Evolutionary conservation across 2,797 vertebrate genomes (phyloP).

Genomic region (Anabacerthia variegaticeps): DNA sequence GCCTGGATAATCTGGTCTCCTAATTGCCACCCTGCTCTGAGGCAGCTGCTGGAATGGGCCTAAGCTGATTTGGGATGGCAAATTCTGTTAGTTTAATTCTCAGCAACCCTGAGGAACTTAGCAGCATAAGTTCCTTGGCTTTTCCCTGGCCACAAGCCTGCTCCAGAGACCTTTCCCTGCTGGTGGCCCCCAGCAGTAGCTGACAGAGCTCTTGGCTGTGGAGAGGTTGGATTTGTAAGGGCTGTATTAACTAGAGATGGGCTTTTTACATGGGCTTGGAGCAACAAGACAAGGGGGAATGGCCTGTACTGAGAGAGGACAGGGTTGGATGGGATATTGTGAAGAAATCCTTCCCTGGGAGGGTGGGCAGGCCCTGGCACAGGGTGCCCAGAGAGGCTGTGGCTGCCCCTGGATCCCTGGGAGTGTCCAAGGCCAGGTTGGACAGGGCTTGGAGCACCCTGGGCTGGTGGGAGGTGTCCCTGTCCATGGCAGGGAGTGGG

Average conservation of each 20-base stretch:
- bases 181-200: not conserved
- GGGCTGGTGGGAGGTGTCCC: not conserved
- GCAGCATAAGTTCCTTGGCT: not conserved
- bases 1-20: conserved; percentile 20
- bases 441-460: not conserved
- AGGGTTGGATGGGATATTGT: not conserved
- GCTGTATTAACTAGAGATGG: not conserved
- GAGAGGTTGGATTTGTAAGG: not conserved
- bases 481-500: not conserved
- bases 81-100: conserved; percentile 64
- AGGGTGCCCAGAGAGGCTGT: not conserved
- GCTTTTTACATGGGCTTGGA: not conserved
- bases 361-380: not conserved
- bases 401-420: not conserved
- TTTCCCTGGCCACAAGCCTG: not conserved
- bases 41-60: conserved; percentile 45
- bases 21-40: conserved; percentile 47
- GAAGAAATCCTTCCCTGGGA: not conserved
- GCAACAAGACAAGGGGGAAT: not conserved
- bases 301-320: not conserved
- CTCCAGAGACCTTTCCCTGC: not conserved
- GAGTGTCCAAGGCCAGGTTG: not conserved
- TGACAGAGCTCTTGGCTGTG: not conserved
- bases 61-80: conserved; percentile 60
- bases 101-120: not conserved